Evolutionary conservation across 2,888 invertebrate genomes (phyloP), one percentile per base, ranked within the genome.

Genomic region (Plebejus argus): DNA sequence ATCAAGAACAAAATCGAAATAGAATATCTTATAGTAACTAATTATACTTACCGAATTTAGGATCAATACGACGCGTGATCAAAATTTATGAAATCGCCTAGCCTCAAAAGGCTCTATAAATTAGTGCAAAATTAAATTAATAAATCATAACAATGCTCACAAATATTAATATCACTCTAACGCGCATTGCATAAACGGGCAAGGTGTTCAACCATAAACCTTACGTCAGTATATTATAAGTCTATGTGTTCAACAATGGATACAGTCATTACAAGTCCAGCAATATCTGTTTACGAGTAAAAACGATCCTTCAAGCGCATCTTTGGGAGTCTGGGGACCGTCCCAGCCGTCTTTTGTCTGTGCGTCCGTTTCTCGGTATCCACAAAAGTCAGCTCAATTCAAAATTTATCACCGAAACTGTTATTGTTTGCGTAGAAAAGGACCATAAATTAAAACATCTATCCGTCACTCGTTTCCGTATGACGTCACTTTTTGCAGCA

Each of bases 391-490:
- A 90, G 86, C 86, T 85, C 90, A 88, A 93, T 94, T 90, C 91
- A 91, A 92, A 92, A 91, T 92, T 90, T 91, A 91, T 91, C 53
- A 74, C 53, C 74, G 49, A 53, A 49, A 74, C 74, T 90, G 91
- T 90, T 91, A 92, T 90, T 90, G 87, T 77, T 77, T 58, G 71
- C 58, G 71, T 71, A 88, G 86, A 83, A 85, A 88, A 87, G 89
- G 91, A 92, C 88, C 93, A 92, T 94, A 94, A 94, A 93, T 93
- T 93, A 92, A 91, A 92, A 93, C 87, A 92, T 91, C 90, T 89
- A 88, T 89, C 85, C 86, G 85, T 84, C 83, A 82, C 85, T 85
- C 85, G 85, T 85, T 85, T 39, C 45, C 45, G 20, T 15, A 45
- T 72, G 72, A 72, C 20, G 72, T 72, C 45, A 72, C 23, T 45